Base-by-base conservation (phyloP, 2,113 vertebrate species). In the Puffinus mauretanicus region DNA sequence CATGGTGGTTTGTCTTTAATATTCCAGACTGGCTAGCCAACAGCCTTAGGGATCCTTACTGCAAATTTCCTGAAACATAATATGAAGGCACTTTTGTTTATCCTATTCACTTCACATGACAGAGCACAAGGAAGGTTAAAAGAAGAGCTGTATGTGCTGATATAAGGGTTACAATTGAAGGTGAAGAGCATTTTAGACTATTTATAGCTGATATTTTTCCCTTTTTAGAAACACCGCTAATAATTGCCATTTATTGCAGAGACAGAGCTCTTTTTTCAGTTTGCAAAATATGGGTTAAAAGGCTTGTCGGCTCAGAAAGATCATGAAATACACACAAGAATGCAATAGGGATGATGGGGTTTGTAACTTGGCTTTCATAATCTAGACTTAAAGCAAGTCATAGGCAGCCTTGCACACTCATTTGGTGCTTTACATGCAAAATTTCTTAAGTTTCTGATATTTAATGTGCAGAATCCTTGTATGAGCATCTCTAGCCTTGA, bases 11-110 rank as follows among this genome's bases (percentile, higher is more conserved):
- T 76, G 36, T 66, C 85, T 88, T 79, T 86, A 82, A 90, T 76
- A 75, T 70, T 86, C 7, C 84, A 54, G 46, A 86, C 46, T 82
- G 51, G 17, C 66, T 86, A 97, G 66, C 46, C 75, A 94, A 93
- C 38, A 94, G 73, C 82, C 77, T 83, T 90, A 76, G 47, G 51
- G n/a, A 87, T 90, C 54, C 62, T 82, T 91, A 90, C 90, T 75
- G 32, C 40, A 96, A 81, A 80, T 67, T 86, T 93, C 51, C 38
- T 96, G 90, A 93, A 96, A 96, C 58, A 49, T 26, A 52, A 81
- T 73, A 80, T 88, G 94, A 97, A 94, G 61, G 49, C 61, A 85
- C 42, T 97, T 95, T 69, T 77, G 22, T 40, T 95, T 86, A 71
- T 25, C 3, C 34, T 93, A 27, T 71, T 51, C 71, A n/a, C 46